Conservation (phyloP, 2,797 vertebrate species). For the Gadopsis marmoratus region DNA sequence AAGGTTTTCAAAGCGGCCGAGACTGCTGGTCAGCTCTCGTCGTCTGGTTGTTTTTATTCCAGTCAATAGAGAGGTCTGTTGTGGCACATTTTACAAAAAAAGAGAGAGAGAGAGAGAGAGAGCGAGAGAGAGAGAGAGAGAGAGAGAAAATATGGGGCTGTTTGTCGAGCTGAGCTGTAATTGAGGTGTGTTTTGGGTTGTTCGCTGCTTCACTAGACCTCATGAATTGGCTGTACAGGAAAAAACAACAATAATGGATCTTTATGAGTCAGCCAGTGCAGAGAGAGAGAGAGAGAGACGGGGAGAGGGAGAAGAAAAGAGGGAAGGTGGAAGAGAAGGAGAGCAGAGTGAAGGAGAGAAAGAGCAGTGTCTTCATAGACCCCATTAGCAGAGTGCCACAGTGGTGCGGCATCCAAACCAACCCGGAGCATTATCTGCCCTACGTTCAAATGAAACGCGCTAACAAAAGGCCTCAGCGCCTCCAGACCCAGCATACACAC, state of each 20-base stretch:
- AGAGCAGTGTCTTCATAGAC: slow-evolving; percentile 72
- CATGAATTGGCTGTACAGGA: slow-evolving; percentile 69
- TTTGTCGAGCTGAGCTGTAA: slow-evolving; percentile 74
- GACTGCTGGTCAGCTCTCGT: slow-evolving; percentile 66
- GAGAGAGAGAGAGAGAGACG: slow-evolving; percentile 15
- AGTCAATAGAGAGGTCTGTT: slow-evolving; percentile 75
- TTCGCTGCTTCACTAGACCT: slow-evolving; percentile 75
- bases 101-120: not conserved
- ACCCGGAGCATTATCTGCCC: slow-evolving; percentile 83
- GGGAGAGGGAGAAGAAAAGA: not conserved
- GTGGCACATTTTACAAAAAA: slow-evolving; percentile 64
- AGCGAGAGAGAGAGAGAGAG: slow-evolving; percentile 3
- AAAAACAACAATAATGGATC: slow-evolving; percentile 77
- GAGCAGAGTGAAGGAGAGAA: slow-evolving; percentile 54
- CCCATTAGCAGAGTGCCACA: slow-evolving; percentile 86
- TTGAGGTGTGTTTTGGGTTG: slow-evolving; percentile 80
- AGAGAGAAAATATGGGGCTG: slow-evolving; percentile 45
- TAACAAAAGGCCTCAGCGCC: slow-evolving; percentile 81
- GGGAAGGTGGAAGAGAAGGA: slow-evolving; percentile 36
- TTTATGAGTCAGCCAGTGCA: slow-evolving; percentile 75
- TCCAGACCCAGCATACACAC: slow-evolving; percentile 68
- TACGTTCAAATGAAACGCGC: slow-evolving; percentile 80
- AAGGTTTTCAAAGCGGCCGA: slow-evolving; percentile 60
- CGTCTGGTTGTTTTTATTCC: slow-evolving; percentile 74
- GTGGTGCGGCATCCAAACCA: slow-evolving; percentile 75